phyloP scores from a whole-genome alignment of 2,888 invertebrate genomes.

The Aricia artaxerxes region DNA sequence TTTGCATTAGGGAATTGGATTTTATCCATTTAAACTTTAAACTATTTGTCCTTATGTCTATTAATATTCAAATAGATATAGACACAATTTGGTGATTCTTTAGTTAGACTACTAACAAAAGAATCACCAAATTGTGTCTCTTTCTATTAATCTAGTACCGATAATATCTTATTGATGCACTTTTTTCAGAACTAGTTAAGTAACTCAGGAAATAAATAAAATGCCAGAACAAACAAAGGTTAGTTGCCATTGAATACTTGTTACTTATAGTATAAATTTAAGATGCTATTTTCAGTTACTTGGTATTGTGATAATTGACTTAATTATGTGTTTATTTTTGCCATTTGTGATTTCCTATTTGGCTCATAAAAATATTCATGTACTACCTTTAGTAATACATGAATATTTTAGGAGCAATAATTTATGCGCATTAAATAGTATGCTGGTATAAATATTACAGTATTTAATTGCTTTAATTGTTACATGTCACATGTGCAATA shows the following conservation, averaged over 20 bases:
- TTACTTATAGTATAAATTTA: background rate
- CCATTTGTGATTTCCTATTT: background rate
- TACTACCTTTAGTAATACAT: background rate
- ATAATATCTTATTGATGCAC: background rate
- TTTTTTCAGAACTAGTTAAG: background rate
- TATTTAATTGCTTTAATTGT: background rate
- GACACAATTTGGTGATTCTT: background rate
- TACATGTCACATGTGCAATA: background rate
- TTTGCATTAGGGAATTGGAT: background rate
- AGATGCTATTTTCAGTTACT: background rate
- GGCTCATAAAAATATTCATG: background rate
- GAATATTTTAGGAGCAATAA: too few relatives aligned
- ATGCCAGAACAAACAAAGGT: conserved; percentile 41
- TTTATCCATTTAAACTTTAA: background rate
- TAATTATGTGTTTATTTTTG: background rate
- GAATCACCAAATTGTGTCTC: too few relatives aligned
- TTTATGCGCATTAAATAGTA: background rate
- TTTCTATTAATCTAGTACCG: background rate
- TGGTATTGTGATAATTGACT: background rate
- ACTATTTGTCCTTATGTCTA: background rate
- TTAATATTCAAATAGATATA: background rate
- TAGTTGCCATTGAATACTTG: conserved; percentile 31
- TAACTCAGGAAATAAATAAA: background rate
- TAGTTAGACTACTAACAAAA: background rate
- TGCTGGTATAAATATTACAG: background rate